A percentile compares a stretch with the other conserved stretches of the same genome.
phyloP scores from a whole-genome alignment of 2,113 vertebrate genomes.

The Tiliqua scincoides region DNA sequence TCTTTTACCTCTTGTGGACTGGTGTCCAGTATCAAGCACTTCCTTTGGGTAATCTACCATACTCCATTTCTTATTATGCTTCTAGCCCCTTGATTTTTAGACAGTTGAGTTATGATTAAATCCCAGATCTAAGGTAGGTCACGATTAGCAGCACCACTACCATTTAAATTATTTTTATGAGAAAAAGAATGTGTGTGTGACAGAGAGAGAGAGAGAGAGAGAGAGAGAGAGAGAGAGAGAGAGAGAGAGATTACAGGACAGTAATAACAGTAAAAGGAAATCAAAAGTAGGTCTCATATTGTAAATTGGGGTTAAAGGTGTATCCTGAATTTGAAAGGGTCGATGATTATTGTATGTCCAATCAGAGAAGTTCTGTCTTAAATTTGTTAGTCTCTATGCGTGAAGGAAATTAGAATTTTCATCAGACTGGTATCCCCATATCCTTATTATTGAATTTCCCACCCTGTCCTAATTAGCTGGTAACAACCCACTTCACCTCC shows the following conservation, averaged over 20 bases:
- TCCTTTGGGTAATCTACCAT: not conserved
- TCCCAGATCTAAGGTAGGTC: not conserved
- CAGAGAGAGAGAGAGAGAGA: no score
- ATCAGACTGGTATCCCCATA: not conserved
- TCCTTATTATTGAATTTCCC: not conserved
- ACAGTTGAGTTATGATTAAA: not conserved
- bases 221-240: no score
- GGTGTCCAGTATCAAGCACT: not conserved
- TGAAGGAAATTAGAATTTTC: not conserved
- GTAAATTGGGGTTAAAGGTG: not conserved
- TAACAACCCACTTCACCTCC: not conserved
- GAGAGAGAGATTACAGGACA: no score
- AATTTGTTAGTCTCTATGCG: not conserved
- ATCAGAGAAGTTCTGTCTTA: not conserved
- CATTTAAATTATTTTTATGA: not conserved
- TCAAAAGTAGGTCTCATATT: not conserved
- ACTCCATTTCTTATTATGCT: not conserved
- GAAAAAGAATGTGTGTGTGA: no score
- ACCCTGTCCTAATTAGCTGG: not conserved
- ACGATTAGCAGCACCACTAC: no score
- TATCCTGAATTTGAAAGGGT: not conserved
- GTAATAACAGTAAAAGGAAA: no score
- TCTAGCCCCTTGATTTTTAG: not conserved
- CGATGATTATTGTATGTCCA: not conserved
- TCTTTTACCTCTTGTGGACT: not conserved